Base-by-base conservation (phyloP, 2,888 invertebrate genomes). In the Caradrina clavipalpis region DNA sequence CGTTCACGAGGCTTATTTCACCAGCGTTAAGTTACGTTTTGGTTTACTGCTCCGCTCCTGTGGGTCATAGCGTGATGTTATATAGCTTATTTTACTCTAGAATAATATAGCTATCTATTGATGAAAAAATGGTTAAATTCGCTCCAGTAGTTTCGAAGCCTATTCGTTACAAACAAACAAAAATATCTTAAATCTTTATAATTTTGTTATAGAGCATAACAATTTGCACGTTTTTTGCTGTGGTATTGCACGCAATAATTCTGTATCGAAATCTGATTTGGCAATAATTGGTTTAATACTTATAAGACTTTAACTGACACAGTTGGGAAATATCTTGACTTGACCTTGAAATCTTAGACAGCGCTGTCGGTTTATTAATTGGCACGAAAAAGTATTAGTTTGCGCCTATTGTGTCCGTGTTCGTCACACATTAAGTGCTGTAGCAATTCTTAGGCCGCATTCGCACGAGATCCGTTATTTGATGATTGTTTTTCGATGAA, bases 241-340 rank as follows among this genome's bases (percentile, higher is more conserved):
- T 56, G 51, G 59, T 68, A 79, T 68, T 74, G 62, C 62, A 45
- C 56, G 59, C 57, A 26, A 61, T 78, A 26, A 61, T 78, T 54
- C 10, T 66, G 2, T 3, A 60, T 31, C 53, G 45, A 69, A 75
- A 75, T 66, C 21, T 26, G 39, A 77, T 76, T 80, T 22, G 5
- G 67, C 60, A 78, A 78, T 47, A 39, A 10, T 50, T 17, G 5
- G 22, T 50, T 62, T 58, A 22, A 47, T 54, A 63, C 63, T 15
- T 59, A 15, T 58, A 22, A 45, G 13, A 11, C 21, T 51, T 55
- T 26, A 39, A 56, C 1, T 49, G 54, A 63, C 68, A 60, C 22
- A 50, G 17, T 79, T 80, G n/a, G 11, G 50, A 39, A 76, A 80
- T 56, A 53, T 6, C 1, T 39, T 59, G 63, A 57, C 1, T 39